Percentiles rank a stretch among this genome's conserved stretches.
Conservation (phyloP, 2,888 invertebrate species). For the Drosophila buzzatii region DNA sequence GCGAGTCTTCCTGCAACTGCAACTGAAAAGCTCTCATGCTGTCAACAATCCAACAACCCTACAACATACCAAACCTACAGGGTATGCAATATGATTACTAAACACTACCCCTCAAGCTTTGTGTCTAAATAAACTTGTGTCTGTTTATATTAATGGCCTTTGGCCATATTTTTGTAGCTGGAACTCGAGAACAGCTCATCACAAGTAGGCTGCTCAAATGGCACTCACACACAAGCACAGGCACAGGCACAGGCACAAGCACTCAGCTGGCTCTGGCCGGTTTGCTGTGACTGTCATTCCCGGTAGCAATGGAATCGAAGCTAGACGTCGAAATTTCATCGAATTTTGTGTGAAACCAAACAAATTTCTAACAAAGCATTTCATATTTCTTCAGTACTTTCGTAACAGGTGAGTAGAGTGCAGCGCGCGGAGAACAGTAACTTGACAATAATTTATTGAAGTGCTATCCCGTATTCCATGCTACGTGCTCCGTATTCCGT, state of each 20-base stretch:
- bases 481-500: neutral
- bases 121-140: neutral
- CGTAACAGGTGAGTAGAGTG: neutral
- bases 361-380: neutral
- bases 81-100: neutral
- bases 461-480: too few relatives aligned
- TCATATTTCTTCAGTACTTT: conserved; percentile 3
- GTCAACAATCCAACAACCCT: neutral
- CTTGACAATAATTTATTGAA: neutral
- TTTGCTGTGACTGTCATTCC: neutral
- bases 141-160: neutral
- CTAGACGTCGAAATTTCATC: neutral
- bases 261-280: neutral
- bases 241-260: too few relatives aligned
- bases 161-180: neutral
- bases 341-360: neutral
- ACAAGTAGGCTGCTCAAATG: neutral
- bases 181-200: too few relatives aligned
- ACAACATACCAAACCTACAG: neutral
- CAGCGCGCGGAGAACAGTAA: neutral
- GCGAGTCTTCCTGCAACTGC: too few relatives aligned
- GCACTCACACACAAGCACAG: neutral
- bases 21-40: neutral
- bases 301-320: neutral
- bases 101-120: neutral